Base-by-base conservation (phyloP, 2,888 invertebrate species). In the Cacoxenus indagator region DNA sequence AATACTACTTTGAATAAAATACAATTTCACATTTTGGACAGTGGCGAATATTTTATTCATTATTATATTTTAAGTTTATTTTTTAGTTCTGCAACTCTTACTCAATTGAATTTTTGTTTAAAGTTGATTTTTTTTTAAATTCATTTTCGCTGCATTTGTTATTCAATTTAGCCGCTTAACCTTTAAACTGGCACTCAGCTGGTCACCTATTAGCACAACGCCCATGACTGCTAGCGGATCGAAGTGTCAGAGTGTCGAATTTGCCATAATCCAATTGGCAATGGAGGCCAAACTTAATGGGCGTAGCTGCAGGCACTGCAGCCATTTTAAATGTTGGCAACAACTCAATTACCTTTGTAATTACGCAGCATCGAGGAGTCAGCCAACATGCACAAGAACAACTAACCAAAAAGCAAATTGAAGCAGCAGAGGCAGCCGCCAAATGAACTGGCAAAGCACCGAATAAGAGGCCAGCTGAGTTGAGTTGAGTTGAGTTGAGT, bases 261-360 rank as follows among this genome's bases (percentile, higher is more conserved):
- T 17, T 4, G 2, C 8, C 55, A 27, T 55, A 55, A 55, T 55
- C 55, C 55, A 55, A 55, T 55, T 55, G 55, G 55, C 55, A 26
- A 37, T 5, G 37, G 37, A 11, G 14, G 55, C 55, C 24, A 48
- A n/a, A 48, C 48, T 48, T 48, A 48, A 48, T 3, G 17, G 17
- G 5, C 6, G 19, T 19, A 17, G 6, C 17, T 6, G 48, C 4
- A n/a, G n/a, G 37, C 37, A 8, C 55, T 55, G 24, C 26, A 26
- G 55, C 11, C 8, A 2, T 26, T 82, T 81, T 74, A 77, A 82
- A 82, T 80, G 79, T 71, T 78, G 78, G 76, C 70, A 77, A 81
- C 79, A 78, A 80, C 83, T 80, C 79, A 82, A 82, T 83, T 81
- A 80, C 76, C 67, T 70, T 61, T 71, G 67, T 71, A 69, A 74